These are phyloP conservation scores for Macroglossus sobrinus DNA, from an alignment of 2,113 vertebrate genomes.

Conservation along the genomic window DNA sequence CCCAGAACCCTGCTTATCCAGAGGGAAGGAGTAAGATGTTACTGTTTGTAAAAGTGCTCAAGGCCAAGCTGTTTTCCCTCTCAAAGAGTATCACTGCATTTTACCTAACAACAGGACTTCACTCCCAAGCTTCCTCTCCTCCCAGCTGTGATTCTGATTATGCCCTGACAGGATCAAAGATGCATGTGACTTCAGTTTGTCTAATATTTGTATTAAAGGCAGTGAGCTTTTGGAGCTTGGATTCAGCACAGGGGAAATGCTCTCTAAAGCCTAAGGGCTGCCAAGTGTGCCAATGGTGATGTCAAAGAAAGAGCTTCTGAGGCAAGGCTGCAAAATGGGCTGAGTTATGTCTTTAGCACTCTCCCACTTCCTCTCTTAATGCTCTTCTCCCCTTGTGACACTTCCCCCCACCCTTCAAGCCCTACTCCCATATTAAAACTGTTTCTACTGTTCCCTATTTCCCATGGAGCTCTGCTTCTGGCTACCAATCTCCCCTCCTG, in stretches of 20 bases:
- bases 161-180: constrained; percentile 11
- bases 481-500: not conserved
- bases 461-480: not conserved
- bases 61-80: constrained; percentile 39
- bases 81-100: not conserved
- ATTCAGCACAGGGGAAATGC: not conserved
- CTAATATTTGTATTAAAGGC: not conserved
- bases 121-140: constrained; percentile 27
- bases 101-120: not conserved
- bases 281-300: not conserved
- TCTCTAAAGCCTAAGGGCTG: not conserved
- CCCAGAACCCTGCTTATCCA: not conserved
- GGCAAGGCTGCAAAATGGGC: not conserved
- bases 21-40: not conserved
- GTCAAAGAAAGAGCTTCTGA: not conserved
- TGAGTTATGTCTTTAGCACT: not conserved
- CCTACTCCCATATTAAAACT: not conserved
- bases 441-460: not conserved
- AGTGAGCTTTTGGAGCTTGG: not conserved
- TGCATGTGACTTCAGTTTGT: not conserved
- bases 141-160: constrained; percentile 41
- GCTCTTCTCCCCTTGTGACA: not conserved
- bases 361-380: not conserved
- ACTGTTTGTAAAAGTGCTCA: not conserved
- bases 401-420: not conserved